Evolutionary conservation across 1,140 invertebrate species (phyloP), one percentile per base, ranked within the genome.

Genomic region (Macrobrachium rosenbergii): DNA sequence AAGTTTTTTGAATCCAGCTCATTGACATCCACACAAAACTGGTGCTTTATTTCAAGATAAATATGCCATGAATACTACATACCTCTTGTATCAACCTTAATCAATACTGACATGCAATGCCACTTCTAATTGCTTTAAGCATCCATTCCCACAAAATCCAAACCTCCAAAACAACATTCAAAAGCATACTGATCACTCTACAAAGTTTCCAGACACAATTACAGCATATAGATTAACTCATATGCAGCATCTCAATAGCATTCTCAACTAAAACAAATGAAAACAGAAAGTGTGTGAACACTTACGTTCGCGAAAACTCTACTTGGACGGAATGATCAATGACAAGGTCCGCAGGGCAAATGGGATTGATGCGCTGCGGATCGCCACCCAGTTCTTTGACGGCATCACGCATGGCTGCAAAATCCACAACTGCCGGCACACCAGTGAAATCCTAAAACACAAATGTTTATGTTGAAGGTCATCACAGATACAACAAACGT

Each of bases 291-390:
- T 5, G 43, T 43, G 21, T 10, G n/a, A 12, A 87, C 76, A 93
- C 94, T 94, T 93, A 98, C 97, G 94, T 95, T 92, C 97, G 94
- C 11, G 94, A 95, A 91, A 97, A 98, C 93, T 99, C 98, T 37
- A 98, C 98, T 93, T 99, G 98, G 73, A 99, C 96, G 0, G 98
- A 99, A 92, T 99, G 98, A 93, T 99, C 99, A 89, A 99, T 99
- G 62, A 99, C 98, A 82, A 99, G 93, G 93, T 99, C 99, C 5
- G 98, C 97, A 10, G 98, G 98, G 92, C 98, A 99, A 72, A 98
- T 95, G 3, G 99, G 99, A 93, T 99, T 99, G 89, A 99, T 99
- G 92, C 96, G 96, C 88, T 98, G 93, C 5, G 98, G 96, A 93
- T 99, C 93, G 2, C 97, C 97, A 2, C 95, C 96, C 14, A 99